Conservation (phyloP, 2,797 vertebrate species). For the Bryconaethiops microstoma region DNA sequence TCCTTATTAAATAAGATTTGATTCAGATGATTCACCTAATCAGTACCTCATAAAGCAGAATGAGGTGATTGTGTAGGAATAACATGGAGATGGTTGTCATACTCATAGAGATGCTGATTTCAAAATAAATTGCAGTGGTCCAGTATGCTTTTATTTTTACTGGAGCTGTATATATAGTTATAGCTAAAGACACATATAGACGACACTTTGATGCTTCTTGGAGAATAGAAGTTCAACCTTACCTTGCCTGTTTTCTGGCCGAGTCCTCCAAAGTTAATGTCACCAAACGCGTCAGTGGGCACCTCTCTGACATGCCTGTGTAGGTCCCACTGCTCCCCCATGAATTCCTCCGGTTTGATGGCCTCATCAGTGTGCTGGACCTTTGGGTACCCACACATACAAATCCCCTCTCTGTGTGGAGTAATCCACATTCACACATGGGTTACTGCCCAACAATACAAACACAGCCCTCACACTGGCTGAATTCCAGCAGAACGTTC, state of each 20-base stretch:
- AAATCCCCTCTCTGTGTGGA: conserved; percentile 76
- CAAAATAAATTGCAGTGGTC: too few relatives aligned
- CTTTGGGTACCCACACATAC: conserved; percentile 84
- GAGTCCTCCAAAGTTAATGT: conserved; percentile 83
- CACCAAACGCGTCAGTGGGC: conserved; percentile 91
- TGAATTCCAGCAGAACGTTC: background rate
- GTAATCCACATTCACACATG: conserved; percentile 29
- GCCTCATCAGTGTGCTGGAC: conserved; percentile 79
- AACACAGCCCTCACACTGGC: background rate
- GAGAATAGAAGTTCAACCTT: conserved; percentile 12
- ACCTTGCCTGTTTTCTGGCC: conserved; percentile 85
- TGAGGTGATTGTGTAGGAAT: too few relatives aligned
- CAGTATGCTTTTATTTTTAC: too few relatives aligned
- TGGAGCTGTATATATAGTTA: too few relatives aligned
- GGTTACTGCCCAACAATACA: conserved; percentile 22
- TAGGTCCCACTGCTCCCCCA: conserved; percentile 79
- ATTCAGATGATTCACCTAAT: too few relatives aligned
- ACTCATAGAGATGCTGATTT: too few relatives aligned
- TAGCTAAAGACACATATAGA: too few relatives aligned
- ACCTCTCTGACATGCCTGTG: conserved; percentile 80
- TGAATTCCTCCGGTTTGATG: conserved; percentile 73
- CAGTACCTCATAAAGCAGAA: too few relatives aligned
- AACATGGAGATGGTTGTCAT: too few relatives aligned
- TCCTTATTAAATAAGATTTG: too few relatives aligned
- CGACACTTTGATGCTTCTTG: too few relatives aligned